These are phyloP conservation scores for Dioctria rufipes DNA, from an alignment of 2,888 invertebrate genomes.

Conservation along the genomic window DNA sequence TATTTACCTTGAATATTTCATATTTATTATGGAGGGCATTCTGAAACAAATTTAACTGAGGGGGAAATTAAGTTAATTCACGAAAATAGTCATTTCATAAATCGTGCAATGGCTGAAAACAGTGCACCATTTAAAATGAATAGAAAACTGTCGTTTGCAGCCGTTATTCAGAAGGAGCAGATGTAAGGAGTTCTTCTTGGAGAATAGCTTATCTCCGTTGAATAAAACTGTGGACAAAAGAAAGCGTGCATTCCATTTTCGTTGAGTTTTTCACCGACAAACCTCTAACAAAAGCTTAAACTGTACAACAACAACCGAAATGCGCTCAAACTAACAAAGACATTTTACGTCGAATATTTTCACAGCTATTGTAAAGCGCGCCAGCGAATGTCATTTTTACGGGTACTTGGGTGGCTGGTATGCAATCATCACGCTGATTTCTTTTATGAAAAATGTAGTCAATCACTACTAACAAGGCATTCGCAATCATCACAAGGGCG, in stretches of 20 bases:
- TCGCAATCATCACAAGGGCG: neutral
- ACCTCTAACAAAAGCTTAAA: slow-evolving; percentile 39
- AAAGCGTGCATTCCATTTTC: slow-evolving; percentile 51
- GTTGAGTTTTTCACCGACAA: slow-evolving; percentile 30
- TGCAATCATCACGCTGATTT: neutral
- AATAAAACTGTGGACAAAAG: slow-evolving; percentile 50
- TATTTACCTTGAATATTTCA: too few species aligned
- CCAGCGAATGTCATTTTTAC: slow-evolving; percentile 27
- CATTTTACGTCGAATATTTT: slow-evolving; percentile 26
- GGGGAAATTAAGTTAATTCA: too few species aligned
- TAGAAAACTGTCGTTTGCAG: slow-evolving; percentile 39
- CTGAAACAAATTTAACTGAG: too few species aligned
- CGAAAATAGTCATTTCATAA: slow-evolving; percentile 41
- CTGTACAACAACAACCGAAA: slow-evolving; percentile 37
- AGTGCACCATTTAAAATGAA: slow-evolving; percentile 47
- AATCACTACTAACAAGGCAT: too few species aligned
- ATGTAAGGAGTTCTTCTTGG: slow-evolving; percentile 42
- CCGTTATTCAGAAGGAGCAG: slow-evolving; percentile 31
- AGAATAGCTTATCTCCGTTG: slow-evolving; percentile 47
- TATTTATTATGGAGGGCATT: too few species aligned
- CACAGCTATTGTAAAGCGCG: slow-evolving; percentile 30
- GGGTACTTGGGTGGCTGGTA: neutral
- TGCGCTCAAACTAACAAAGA: slow-evolving; percentile 20
- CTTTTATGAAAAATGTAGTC: too few species aligned
- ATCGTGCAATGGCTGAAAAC: slow-evolving; percentile 35